Base-by-base conservation (phyloP, 2,888 invertebrate species). In the Ischnus inquisitorius region DNA sequence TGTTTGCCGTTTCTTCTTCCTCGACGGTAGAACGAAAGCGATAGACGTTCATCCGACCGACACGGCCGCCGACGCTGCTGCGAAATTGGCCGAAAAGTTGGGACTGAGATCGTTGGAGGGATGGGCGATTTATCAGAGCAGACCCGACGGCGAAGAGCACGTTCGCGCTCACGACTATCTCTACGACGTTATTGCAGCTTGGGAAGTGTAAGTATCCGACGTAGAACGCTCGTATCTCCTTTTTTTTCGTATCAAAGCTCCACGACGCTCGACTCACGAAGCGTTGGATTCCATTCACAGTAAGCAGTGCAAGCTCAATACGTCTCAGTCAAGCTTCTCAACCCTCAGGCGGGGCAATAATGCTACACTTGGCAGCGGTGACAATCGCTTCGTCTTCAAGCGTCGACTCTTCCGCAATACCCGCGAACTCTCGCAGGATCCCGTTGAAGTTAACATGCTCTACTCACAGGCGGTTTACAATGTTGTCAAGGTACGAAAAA, bases 391-490 rank as follows among this genome's bases (percentile, higher is more conserved):
- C 93, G 97, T 98, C 87, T 98, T 99, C 94, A 98, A 98, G 91
- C 96, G 98, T 75, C 95, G 98, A 14, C 94, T 99, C 72, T 99
- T 98, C 94, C 96, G 97, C 89, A 97, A 97, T 86, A 97, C 97
- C 0, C 95, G 98, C 51, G 98, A 98, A 93, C 95, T 98, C 74
- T 98, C 98, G 6, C 98, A 98, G 94, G 99, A 99, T 94, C 98
- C 98, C 0, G 97, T 98, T 0, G 98, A 99, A 94, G 97, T 98
- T 14, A 98, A 98, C 90, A 95, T 99, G 92, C 94, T 99, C 3
- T 99, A 98, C 93, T 98, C 98, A 34, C 99, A 99, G 94, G 98
- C 98, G 79, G 98, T 99, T 8, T 97, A 98, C 90, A 97, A 97
- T 92, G 98, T 99, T 67, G 98, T 98, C 2, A 98, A 98, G 96